Evolutionary conservation across 1,140 invertebrate genomes (phyloP).

Genomic region (Hermatobates lingyangjiaoensis): DNA sequence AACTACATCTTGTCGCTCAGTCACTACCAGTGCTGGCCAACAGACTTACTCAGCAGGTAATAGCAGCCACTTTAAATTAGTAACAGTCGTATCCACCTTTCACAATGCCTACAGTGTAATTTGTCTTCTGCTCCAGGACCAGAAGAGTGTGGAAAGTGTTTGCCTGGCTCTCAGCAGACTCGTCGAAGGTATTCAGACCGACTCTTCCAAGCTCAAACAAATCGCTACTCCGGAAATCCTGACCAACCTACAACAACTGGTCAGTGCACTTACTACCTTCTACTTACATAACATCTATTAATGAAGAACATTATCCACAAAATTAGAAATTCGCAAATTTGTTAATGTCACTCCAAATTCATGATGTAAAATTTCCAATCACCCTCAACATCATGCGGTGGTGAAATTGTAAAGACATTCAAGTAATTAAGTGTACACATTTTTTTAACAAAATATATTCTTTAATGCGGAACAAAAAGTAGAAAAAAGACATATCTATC

Average conservation of each 20-base stretch:
- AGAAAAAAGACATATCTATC: too few species aligned
- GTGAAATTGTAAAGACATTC: too few species aligned
- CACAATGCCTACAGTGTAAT: not conserved
- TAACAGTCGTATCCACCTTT: not conserved
- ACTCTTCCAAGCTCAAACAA: conserved; percentile 75
- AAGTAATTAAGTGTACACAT: too few species aligned
- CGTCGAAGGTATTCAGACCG: conserved; percentile 89
- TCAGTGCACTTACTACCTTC: too few species aligned
- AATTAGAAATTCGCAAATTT: too few species aligned
- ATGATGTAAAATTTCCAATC: too few species aligned
- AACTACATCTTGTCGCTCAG: conserved; percentile 80
- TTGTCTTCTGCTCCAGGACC: conserved; percentile 38
- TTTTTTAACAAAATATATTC: too few species aligned
- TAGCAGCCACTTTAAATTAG: not conserved
- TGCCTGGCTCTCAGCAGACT: conserved; percentile 88
- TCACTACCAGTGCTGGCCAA: conserved; percentile 71
- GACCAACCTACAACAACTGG: conserved; percentile 80
- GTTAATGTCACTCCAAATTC: too few species aligned
- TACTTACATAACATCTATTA: too few species aligned
- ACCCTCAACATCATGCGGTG: too few species aligned
- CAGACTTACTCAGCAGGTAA: conserved; percentile 64
- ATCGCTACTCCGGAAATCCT: conserved; percentile 84
- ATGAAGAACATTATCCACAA: too few species aligned
- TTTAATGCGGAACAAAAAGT: too few species aligned
- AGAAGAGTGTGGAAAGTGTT: conserved; percentile 92